Base-by-base conservation (phyloP, 2,113 vertebrate species). In the Hylia prasina region DNA sequence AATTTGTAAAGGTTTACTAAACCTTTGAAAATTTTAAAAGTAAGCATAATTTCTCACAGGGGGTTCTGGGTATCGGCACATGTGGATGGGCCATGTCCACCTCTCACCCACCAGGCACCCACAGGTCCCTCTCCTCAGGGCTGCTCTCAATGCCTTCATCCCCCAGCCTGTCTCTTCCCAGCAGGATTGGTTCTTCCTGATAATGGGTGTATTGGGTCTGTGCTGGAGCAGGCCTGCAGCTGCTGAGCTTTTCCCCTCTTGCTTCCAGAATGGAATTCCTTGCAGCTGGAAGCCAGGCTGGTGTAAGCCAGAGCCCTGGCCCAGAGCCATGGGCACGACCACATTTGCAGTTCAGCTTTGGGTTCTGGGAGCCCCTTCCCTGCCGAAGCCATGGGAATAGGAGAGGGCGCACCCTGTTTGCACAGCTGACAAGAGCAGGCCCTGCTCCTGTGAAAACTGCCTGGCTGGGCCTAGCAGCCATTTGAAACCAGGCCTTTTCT, bases 381-480 rank as follows among this genome's bases (percentile, higher is more conserved):
- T 40, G 10, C 20, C 44, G 87, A 78, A 37, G 9, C 4, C 0
- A 0, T 21, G 19, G 35, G 25, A n/a, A 3, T 0, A 0, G n/a
- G 21, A 58, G 1, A 2, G 30, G 65, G 20, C 12, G 53, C 61
- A 63, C 28, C 14, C 44, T 2, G 2, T 31, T 64, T 25, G 28
- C 42, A 2, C 19, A 21, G 25, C 40, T 45, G 51, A 21, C 16
- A 51, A 42, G 53, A 31, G 33, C 40, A 39, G 45, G 33, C 30
- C 6, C 2, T 17, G 48, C 28, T 81, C 48, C 48, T 20, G 0
- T 21, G n/a, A 33, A 68, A 72, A 50, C 50, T 17, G 4, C 54
- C 44, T 19, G 35, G 27, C 24, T 13, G 24, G 27, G 16, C 18
- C 51, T 24, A 4, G 12, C 48, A 54, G 28, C 11, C n/a, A 31